Evolutionary conservation across 2,888 invertebrate genomes (phyloP), one percentile per base, ranked within the genome.

Genomic region (Eristalinus aeneus): DNA sequence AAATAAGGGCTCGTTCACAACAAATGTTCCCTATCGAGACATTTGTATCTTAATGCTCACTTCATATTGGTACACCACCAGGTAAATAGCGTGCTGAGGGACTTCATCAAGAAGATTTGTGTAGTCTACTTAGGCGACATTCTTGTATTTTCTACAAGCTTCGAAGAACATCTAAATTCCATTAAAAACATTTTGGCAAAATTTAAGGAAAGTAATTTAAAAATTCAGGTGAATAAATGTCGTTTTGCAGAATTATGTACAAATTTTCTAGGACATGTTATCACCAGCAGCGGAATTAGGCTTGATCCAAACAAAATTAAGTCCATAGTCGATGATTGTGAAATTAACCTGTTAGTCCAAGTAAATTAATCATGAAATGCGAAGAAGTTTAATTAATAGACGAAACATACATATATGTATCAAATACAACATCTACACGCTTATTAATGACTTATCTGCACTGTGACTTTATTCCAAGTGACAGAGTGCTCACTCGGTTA

Each of bases 91-190:
- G 82, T 90, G 0, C 68, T 90, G 0, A 20, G 71, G 1, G 88
- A 89, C 0, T 27, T 89, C 0, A 88, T 88, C 73, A 86, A 88
- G 4, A 88, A 85, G 23, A 79, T 75, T 16, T 89, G 89, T 58
- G 87, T 91, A 0, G 88, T 89, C 0, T 91, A 90, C 83, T 74
- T 90, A 31, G 90, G 90, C 74, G 90, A 90, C 61, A 88, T 90
- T 4, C 56, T 91, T 4, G 80, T 88, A 34, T 88, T 79, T 63
- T 79, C 83, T 1, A 87, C 86, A 20, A 54, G 22, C 2, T 73
- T 64, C 12, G 63, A 73, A 10, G 63, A 73, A 20, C 63, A 73
- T 46, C 20, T 65, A 8, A 16, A 22, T 34, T 27, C 39, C 20
- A n/a, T 67, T 12, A 65, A 31, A 27, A 65, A 56, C 39, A 39